These are phyloP conservation scores for Cephus runcator DNA, from an alignment of 2,888 invertebrate genomes.

Conservation along the genomic window DNA sequence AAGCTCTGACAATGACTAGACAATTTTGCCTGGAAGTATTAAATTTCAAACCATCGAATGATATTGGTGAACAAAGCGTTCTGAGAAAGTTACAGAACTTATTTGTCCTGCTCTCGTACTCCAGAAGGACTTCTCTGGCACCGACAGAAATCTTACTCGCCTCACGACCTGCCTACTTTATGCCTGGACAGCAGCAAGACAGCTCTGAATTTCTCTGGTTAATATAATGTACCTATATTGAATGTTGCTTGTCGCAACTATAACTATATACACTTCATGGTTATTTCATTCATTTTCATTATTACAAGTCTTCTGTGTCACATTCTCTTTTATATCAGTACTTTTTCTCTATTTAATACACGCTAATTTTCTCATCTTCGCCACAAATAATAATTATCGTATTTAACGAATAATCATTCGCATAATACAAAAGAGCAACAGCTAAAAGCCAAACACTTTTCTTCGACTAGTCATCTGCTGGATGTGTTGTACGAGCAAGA, in stretches of 20 bases:
- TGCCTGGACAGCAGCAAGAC: conserved; percentile 84
- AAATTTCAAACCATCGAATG: conserved; percentile 37
- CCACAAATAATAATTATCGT: not conserved
- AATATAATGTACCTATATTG: conserved; percentile 25
- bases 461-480: conserved; percentile 69
- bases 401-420: not conserved
- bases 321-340: conserved; percentile 5
- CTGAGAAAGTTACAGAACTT: conserved; percentile 77
- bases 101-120: conserved; percentile 79
- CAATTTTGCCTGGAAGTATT: conserved; percentile 79
- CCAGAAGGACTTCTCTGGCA: conserved; percentile 74
- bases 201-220: conserved; percentile 87
- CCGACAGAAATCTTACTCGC: conserved; percentile 78
- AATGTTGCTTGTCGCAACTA: not conserved
- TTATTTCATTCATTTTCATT: not conserved
- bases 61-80: conserved; percentile 37
- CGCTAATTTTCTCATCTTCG: not conserved
- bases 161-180: conserved; percentile 82
- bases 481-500: conserved; percentile 82
- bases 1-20: conserved; percentile 84
- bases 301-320: not conserved
- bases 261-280: not conserved
- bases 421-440: not conserved
- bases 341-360: not conserved
- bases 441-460: conserved; percentile 4